Conservation (phyloP, 2,113 vertebrate genomes). For the Acrocephalus arundinaceus region DNA sequence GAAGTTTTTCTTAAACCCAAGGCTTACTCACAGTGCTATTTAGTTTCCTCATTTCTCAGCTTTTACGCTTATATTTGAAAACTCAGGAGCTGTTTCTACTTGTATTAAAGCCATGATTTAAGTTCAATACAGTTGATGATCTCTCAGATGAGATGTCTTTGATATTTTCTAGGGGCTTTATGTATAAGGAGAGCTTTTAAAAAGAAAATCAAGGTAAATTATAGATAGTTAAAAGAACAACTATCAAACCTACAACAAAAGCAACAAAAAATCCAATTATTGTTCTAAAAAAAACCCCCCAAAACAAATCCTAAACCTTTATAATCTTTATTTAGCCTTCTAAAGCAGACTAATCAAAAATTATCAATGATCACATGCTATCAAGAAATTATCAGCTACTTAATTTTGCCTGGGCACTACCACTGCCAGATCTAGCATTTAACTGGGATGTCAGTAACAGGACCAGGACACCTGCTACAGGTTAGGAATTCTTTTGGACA, state of each 20-base stretch:
- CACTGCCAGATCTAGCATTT: neutral
- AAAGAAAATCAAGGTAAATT: neutral
- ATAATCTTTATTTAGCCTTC: neutral
- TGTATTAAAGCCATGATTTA: neutral
- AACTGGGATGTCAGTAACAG: neutral
- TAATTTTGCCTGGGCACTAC: neutral
- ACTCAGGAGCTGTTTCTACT: neutral
- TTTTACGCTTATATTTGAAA: neutral
- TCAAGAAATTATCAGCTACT: neutral
- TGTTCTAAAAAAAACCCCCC: neutral
- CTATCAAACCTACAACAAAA: neutral
- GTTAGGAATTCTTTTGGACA: neutral
- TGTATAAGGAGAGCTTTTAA: neutral
- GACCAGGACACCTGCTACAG: neutral
- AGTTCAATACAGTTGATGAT: neutral
- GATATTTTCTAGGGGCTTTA: neutral
- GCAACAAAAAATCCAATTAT: neutral
- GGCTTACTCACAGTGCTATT: neutral
- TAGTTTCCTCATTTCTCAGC: neutral
- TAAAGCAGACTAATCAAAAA: neutral
- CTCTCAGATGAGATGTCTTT: neutral
- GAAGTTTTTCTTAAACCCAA: neutral
- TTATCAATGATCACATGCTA: neutral
- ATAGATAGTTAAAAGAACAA: neutral
- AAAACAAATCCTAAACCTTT: neutral